These are phyloP conservation scores for Heptranchias perlo DNA, from an alignment of 2,113 vertebrate genomes.

Conservation along the genomic window DNA sequence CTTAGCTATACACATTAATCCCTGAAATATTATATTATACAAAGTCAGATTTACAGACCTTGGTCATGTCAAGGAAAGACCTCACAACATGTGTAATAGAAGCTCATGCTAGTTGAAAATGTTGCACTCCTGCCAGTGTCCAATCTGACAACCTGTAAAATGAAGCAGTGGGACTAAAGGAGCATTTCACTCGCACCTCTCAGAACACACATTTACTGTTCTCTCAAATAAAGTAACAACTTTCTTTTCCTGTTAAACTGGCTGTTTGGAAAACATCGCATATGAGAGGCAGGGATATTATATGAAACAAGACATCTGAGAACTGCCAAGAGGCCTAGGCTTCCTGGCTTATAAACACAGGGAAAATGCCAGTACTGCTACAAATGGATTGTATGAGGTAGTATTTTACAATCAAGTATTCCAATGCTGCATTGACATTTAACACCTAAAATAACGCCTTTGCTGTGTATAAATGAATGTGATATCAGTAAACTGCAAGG, in stretches of 20 bases:
- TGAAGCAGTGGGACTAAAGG: not conserved
- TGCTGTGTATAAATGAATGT: not conserved
- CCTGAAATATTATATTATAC: conserved; percentile 45
- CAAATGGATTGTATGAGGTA: conserved; percentile 24
- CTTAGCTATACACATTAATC: not conserved
- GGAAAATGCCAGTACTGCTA: conserved; percentile 18
- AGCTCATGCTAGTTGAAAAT: conserved; percentile 42
- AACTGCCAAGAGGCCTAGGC: conserved; percentile 39
- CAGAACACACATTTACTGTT: conserved; percentile 41
- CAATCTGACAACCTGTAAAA: conserved; percentile 7
- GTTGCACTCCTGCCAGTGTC: conserved; percentile 42
- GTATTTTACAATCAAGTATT: not conserved
- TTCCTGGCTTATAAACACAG: conserved; percentile 39
- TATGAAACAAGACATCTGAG: conserved; percentile 42
- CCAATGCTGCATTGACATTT: not conserved
- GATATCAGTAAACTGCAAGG: not conserved
- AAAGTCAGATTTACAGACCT: conserved; percentile 49
- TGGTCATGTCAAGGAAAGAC: conserved; percentile 44
- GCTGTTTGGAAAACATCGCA: conserved; percentile 40
- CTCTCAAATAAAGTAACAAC: conserved; percentile 42
- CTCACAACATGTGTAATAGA: conserved; percentile 41
- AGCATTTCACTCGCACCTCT: not conserved
- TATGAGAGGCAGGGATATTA: conserved; percentile 40
- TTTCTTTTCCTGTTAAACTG: conserved; percentile 49
- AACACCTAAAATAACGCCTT: not conserved